Conservation (phyloP, 2,888 invertebrate genomes). For the Chrysolina haemoptera region DNA sequence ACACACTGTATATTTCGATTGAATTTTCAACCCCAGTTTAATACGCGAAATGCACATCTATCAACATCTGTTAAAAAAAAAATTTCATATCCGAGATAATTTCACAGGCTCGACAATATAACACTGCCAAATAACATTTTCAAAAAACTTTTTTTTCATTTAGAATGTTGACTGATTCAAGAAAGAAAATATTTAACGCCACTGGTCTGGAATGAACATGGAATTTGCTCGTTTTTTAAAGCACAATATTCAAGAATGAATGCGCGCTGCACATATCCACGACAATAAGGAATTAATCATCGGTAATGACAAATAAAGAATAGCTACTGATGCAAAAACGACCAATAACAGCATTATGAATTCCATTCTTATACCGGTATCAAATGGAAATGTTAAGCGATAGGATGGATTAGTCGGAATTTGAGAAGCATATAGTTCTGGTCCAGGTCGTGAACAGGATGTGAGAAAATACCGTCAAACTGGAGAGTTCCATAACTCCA, state of each 20-base stretch:
- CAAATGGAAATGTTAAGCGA: constrained; percentile 39
- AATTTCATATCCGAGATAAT: too few species aligned
- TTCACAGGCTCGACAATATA: too few species aligned
- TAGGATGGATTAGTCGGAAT: constrained; percentile 29
- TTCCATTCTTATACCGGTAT: constrained; percentile 42
- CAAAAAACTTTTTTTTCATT: too few species aligned
- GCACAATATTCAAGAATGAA: constrained; percentile 34
- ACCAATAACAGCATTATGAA: constrained; percentile 49
- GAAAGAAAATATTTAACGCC: neutral
- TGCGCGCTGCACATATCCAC: constrained; percentile 45
- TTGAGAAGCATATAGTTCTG: neutral
- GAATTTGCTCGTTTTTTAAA: constrained; percentile 45
- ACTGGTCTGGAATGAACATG: constrained; percentile 35
- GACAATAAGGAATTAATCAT: constrained; percentile 52
- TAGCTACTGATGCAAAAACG: constrained; percentile 46
- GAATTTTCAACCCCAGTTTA: too few species aligned
- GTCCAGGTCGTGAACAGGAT: too few species aligned
- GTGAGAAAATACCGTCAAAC: too few species aligned
- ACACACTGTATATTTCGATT: too few species aligned
- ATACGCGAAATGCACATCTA: too few species aligned
- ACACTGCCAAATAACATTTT: too few species aligned
- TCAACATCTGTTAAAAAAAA: too few species aligned
- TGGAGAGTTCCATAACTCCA: too few species aligned
- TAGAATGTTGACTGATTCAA: neutral
- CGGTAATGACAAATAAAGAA: constrained; percentile 51